Evolutionary conservation across 1,140 invertebrate genomes (phyloP).

Genomic region (Platyura marginata): DNA sequence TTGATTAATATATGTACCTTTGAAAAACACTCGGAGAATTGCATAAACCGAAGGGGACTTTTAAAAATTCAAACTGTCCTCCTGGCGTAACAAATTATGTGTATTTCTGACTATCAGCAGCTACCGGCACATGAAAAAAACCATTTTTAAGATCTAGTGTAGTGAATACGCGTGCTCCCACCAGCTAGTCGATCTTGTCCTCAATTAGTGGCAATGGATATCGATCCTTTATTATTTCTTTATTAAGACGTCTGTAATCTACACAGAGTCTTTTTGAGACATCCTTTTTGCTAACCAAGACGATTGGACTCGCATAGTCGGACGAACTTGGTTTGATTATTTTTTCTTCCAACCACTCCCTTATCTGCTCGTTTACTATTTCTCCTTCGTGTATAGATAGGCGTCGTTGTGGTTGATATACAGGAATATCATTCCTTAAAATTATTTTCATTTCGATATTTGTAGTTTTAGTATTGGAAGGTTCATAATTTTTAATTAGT

Average conservation of each 20-base stretch:
- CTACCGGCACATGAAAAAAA: conserved; percentile 5
- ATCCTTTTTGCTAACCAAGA: conserved; percentile 14
- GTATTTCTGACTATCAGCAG: conserved; percentile 1
- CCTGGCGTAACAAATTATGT: conserved; percentile 3
- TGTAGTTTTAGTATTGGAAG: too few species aligned
- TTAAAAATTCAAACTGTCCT: conserved; percentile 3
- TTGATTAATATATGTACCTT: neutral
- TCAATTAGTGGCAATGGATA: conserved; percentile 17
- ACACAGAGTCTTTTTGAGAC: conserved; percentile 8
- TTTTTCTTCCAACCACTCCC: conserved; percentile 13
- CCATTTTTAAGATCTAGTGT: too few species aligned
- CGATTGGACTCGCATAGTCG: conserved; percentile 11
- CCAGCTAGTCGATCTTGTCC: conserved; percentile 11
- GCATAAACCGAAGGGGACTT: conserved; percentile 11
- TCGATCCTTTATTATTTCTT: conserved; percentile 8
- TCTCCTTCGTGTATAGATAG: conserved; percentile 12
- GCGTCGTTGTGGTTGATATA: conserved; percentile 13
- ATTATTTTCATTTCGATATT: conserved; percentile 7
- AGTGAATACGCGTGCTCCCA: conserved; percentile 9
- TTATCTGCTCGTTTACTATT: conserved; percentile 13
- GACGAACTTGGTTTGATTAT: conserved; percentile 14
- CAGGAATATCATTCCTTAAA: conserved; percentile 10
- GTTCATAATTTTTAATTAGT: too few species aligned
- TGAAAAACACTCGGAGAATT: conserved; percentile 11
- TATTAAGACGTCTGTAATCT: too few species aligned